Conservation (phyloP, 2,888 invertebrate species). For the Litoditis marina region DNA sequence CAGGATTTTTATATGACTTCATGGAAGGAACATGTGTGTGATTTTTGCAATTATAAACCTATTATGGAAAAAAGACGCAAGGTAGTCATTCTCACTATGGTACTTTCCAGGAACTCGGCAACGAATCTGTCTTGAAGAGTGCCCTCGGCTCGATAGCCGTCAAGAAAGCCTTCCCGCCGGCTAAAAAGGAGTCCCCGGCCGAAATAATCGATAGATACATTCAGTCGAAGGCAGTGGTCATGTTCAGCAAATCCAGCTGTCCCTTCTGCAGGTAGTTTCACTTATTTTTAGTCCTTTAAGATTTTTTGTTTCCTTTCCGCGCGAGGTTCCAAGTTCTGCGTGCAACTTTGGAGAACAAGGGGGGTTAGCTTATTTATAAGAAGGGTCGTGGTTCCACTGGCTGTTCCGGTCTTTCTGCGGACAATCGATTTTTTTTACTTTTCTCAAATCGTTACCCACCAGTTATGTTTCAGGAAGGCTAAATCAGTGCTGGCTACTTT, state of each 20-base stretch:
- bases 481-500: slow-evolving; percentile 15
- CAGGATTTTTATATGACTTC: too few relatives aligned
- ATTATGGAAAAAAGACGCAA: background rate
- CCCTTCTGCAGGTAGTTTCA: slow-evolving; percentile 21
- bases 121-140: slow-evolving; percentile 8
- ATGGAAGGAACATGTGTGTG: too few relatives aligned
- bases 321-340: too few relatives aligned
- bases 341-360: too few relatives aligned
- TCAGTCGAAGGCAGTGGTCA: slow-evolving; percentile 12
- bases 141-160: slow-evolving; percentile 3
- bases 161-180: background rate
- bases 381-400: too few relatives aligned
- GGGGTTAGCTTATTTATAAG: too few relatives aligned
- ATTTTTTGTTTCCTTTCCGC: too few relatives aligned
- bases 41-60: too few relatives aligned
- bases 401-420: too few relatives aligned
- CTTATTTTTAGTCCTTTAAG: too few relatives aligned
- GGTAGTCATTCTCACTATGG: background rate
- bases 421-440: too few relatives aligned
- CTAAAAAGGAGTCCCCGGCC: slow-evolving; percentile 1
- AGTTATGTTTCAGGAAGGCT: slow-evolving; percentile 8
- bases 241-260: slow-evolving; percentile 18
- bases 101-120: slow-evolving; percentile 1
- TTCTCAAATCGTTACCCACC: background rate
- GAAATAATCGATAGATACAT: slow-evolving; percentile 18